Evolutionary conservation across 2,888 invertebrate species (phyloP), one percentile per base, ranked within the genome.

Genomic region (Sinodicranocentrus sp.): DNA sequence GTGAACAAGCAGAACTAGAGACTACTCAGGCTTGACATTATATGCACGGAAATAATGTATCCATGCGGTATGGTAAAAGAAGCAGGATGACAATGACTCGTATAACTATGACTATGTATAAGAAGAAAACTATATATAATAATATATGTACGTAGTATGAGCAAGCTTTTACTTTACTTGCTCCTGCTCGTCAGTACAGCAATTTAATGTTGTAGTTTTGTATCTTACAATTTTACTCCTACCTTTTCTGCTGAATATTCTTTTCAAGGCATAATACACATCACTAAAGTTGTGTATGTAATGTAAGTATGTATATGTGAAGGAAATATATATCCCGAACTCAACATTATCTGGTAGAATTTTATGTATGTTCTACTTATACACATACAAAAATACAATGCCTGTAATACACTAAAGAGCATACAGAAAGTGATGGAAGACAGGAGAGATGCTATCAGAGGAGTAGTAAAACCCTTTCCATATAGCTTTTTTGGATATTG

Each of bases 41-140:
- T 44, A 19, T 39, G 65, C 65, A 65, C 28, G 23, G 44, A 68
- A 26, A 44, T 48, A 71, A 71, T 71, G 54, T 71, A 71, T 71
- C 52, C 54, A 71, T 70, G 43, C 52, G 33, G 28, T 17, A 48
- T 2, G 23, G 10, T 39, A 33, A 21, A 39, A 43, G 15, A 19
- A 67, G n/a, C 13, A 21, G 43, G 1, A 21, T 19, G 23, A 23
- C 43, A 43, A 48, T 25, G n/a, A 68, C 48, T 5, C 23, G 65
- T 33, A 33, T 33, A 33, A 33, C 3, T 33, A 10, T 33, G 10
- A 33, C 33, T 33, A 33, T 33, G 33, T 33, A 33, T 3, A n/a
- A n/a, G n/a, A n/a, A n/a, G n/a, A n/a, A n/a, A n/a, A n/a, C n/a
- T n/a, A n/a, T n/a, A n/a, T n/a, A n/a, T n/a, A n/a, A n/a, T n/a